phyloP scores from a whole-genome alignment of 2,113 vertebrate species.

The Tor tambroides region DNA sequence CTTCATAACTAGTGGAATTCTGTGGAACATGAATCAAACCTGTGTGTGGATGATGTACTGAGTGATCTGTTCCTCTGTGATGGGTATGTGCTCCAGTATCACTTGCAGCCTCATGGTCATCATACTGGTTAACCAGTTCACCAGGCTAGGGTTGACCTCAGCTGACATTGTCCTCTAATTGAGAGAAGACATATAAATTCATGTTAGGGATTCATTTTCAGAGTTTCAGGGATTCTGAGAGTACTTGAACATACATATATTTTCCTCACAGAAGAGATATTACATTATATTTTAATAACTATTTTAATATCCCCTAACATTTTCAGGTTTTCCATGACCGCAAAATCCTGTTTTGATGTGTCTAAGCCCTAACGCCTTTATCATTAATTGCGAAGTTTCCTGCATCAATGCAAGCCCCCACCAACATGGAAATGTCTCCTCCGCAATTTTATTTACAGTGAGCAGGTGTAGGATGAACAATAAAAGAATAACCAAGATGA shows the following conservation, averaged over 20 bases:
- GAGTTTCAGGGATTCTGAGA: no score
- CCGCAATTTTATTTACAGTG: slow-evolving; percentile 13
- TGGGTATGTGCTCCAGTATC: slow-evolving; percentile 88
- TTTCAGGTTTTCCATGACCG: not conserved
- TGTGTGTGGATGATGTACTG: slow-evolving; percentile 79
- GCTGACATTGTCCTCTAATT: slow-evolving; percentile 87
- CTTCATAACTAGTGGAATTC: no score
- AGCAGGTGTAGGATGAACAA: not conserved
- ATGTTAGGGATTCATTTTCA: not conserved
- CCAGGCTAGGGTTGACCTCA: slow-evolving; percentile 87
- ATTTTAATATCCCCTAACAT: not conserved
- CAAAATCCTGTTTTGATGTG: not conserved
- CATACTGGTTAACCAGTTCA: slow-evolving; percentile 93
- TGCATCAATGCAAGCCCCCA: not conserved
- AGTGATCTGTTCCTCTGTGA: slow-evolving; percentile 84
- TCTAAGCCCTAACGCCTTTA: not conserved
- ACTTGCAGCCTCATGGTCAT: slow-evolving; percentile 91
- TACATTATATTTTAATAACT: not conserved
- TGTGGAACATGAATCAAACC: slow-evolving; percentile 55
- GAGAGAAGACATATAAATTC: not conserved
- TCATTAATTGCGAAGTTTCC: not conserved
- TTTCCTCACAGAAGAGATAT: no score
- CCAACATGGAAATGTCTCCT: slow-evolving; percentile 7
- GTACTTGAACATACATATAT: no score
- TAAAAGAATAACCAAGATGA: not conserved